Base-by-base conservation (phyloP, 2,797 vertebrate genomes). In the Diplodus puntazzo region DNA sequence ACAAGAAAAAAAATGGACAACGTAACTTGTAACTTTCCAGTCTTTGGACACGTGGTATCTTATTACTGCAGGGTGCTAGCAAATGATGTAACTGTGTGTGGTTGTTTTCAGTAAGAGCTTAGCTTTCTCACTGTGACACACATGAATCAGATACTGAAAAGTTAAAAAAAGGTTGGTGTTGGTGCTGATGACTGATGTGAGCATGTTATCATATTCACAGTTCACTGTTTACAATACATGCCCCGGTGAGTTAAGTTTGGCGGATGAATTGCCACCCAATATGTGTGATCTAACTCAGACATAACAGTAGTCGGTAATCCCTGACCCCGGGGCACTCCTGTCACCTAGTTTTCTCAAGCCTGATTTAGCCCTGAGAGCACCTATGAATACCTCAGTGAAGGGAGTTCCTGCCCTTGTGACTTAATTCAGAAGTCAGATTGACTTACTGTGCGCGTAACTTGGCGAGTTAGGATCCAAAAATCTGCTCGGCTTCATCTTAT, bases 321-420 rank as follows among this genome's bases (percentile, higher is more conserved):
- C 1, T 85, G 76, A 81, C 57, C 23, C 25, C 11, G 0, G 65
- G 30, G 12, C 25, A 25, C 14, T 75, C n/a, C 68, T 66, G 82
- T 80, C 77, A 81, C 79, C 58, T 79, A 39, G 52, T 79, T 87
- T 75, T 59, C 67, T 39, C 62, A 52, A 68, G 68, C 71, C 72
- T 42, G 65, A 72, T 80, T 85, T 64, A 81, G 69, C 67, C 45
- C 25, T 25, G 11, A 21, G 46, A 60, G 14, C 52, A 77, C 81
- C 53, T 21, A 58, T 39, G 39, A 39, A 39, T 50, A 52, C 65
- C 67, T 65, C 4, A 59, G 46, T 42, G 50, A 83, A 53, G 71
- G 58, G 75, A 67, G 53, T 77, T 74, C 57, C 49, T 79, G 55
- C 54, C 59, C 61, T 77, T 69, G 45, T 75, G 49, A 62, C 34